Evolutionary conservation across 30 jellyfish, hydroid and myxozoan genomes (phyloP).

Genomic region (Pseudorhiza aurosa): DNA sequence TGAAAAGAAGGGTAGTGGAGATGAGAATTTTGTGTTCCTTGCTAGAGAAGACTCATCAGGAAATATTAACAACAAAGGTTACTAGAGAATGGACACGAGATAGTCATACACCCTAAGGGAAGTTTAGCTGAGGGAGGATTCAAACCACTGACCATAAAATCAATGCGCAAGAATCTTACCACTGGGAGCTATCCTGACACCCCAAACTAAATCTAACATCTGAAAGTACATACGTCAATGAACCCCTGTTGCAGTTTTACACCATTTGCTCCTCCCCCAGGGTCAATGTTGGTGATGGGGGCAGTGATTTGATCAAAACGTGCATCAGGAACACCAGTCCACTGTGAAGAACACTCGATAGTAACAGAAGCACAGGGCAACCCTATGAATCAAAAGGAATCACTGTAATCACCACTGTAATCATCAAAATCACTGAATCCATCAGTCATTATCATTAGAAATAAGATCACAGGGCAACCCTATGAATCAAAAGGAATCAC

Average conservation of each 20-base stretch:
- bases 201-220: no score
- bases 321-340: constrained; percentile 82
- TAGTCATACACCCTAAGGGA: no score
- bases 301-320: constrained; percentile 45
- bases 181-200: no score
- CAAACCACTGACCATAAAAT: no score
- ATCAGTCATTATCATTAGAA: neutral
- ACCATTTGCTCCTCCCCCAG: constrained; percentile 28
- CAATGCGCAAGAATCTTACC: no score
- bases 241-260: neutral
- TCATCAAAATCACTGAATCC: neutral
- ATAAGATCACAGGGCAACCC: constrained; percentile 31
- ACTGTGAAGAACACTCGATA: constrained; percentile 46
- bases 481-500: neutral
- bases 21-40: no score
- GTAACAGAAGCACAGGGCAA: constrained; percentile 49
- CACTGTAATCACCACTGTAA: neutral
- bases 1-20: no score
- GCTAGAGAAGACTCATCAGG: no score
- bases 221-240: constrained; percentile 16
- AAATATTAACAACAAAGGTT: no score
- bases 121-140: no score
- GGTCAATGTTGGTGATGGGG: constrained; percentile 46
- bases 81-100: no score
- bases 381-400: constrained; percentile 20